phyloP scores from a whole-genome alignment of 2,113 vertebrate genomes.

The Oophaga pumilio region DNA sequence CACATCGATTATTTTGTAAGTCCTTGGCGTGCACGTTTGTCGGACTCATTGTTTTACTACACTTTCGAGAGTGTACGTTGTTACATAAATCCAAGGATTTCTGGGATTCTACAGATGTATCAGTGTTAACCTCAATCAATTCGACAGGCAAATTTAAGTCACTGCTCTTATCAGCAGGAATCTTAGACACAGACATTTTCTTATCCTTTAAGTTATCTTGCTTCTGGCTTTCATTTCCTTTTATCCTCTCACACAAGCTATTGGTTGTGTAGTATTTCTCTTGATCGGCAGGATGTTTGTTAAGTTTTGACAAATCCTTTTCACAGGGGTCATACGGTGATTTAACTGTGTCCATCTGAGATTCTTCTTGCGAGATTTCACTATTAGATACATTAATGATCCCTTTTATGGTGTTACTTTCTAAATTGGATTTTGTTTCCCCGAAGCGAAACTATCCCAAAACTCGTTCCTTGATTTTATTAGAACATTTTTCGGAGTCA shows the following conservation, averaged over 20 bases:
- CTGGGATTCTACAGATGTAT: neutral
- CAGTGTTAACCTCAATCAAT: neutral
- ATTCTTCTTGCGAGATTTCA: neutral
- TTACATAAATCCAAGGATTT: neutral
- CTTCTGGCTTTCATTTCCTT: neutral
- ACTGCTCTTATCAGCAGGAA: neutral
- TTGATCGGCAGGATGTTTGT: neutral
- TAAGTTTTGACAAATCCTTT: slow-evolving; percentile 6
- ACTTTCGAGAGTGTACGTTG: neutral
- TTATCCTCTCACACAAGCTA: neutral
- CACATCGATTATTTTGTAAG: neutral
- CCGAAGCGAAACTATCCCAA: neutral
- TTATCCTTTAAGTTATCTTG: neutral
- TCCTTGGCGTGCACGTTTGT: neutral
- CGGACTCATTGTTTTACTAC: neutral
- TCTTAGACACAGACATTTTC: neutral
- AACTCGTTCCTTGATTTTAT: neutral
- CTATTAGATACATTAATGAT: neutral
- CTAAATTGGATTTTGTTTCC: neutral
- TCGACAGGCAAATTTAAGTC: neutral
- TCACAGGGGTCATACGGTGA: neutral
- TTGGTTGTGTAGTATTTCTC: neutral
- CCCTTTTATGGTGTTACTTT: neutral
- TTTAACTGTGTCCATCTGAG: neutral
- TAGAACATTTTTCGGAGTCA: neutral